These are phyloP conservation scores for Troides aeacus DNA, from an alignment of 2,888 invertebrate genomes.

Conservation along the genomic window DNA sequence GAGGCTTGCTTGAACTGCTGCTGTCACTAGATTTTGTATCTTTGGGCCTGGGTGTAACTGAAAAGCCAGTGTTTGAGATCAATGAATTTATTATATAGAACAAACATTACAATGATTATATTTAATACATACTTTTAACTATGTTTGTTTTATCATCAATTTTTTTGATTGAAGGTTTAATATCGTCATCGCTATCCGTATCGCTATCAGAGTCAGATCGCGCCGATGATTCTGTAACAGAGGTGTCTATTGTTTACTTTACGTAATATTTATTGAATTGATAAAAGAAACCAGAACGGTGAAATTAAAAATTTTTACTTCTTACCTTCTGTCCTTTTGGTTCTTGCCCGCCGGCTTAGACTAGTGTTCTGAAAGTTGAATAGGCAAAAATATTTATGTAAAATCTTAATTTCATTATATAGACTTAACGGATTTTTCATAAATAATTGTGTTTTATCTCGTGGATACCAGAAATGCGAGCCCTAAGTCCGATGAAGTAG, in stretches of 20 bases:
- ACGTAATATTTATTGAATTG: not conserved
- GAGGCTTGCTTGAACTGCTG: slow-evolving; percentile 63
- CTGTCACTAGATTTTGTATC: slow-evolving; percentile 69
- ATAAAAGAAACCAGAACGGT: not conserved
- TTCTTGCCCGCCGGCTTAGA: slow-evolving; percentile 62
- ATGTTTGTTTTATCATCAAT: slow-evolving; percentile 58
- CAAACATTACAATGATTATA: slow-evolving; percentile 1
- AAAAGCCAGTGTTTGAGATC: slow-evolving; percentile 25
- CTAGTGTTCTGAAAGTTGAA: slow-evolving; percentile 70
- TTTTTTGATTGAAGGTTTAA: slow-evolving; percentile 67
- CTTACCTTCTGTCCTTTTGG: slow-evolving; percentile 68
- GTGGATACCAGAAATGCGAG: too few relatives aligned
- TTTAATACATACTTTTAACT: slow-evolving; percentile 52
- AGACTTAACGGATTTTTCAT: not conserved
- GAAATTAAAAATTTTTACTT: slow-evolving; percentile 28
- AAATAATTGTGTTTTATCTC: too few relatives aligned
- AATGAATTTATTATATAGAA: not conserved
- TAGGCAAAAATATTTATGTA: slow-evolving; percentile 20
- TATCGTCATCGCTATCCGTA: slow-evolving; percentile 75
- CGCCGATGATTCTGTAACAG: slow-evolving; percentile 62
- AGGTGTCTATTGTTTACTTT: slow-evolving; percentile 11
- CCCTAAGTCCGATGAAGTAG: too few relatives aligned
- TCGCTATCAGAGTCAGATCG: slow-evolving; percentile 74
- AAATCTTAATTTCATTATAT: not conserved
- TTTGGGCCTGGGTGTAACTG: slow-evolving; percentile 61